Evolutionary conservation across 2,113 vertebrate species (phyloP).

Genomic region (Paratilapia polleni): DNA sequence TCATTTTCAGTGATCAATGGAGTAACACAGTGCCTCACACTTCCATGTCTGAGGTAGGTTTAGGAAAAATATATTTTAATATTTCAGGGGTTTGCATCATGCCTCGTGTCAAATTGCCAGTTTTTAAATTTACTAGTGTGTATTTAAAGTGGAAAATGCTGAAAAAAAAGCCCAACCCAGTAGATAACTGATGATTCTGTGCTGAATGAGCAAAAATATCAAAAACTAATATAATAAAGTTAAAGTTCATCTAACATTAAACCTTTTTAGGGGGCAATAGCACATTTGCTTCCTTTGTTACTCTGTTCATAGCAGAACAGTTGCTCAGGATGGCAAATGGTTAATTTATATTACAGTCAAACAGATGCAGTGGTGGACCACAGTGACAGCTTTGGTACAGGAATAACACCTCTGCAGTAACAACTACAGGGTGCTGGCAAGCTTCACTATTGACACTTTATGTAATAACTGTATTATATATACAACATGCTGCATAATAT

Average conservation of each 20-base stretch:
- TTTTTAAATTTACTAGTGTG: background rate
- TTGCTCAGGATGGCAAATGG: constrained; percentile 16
- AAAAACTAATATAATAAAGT: constrained; percentile 1
- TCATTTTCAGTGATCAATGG: too few relatives aligned
- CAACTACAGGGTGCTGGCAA: background rate
- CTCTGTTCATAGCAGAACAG: background rate
- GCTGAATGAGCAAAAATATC: constrained; percentile 10
- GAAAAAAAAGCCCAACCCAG: background rate
- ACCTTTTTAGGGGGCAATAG: constrained; percentile 8
- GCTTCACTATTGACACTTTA: background rate
- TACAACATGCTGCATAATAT: background rate
- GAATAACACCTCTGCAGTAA: constrained; percentile 2
- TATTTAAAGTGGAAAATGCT: constrained; percentile 3
- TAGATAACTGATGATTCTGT: constrained; percentile 3
- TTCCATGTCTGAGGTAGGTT: background rate
- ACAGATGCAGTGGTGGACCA: constrained; percentile 2
- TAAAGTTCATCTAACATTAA: constrained; percentile 24
- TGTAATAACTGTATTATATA: background rate
- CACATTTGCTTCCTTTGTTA: constrained; percentile 7
- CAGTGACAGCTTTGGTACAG: constrained; percentile 29
- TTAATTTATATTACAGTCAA: constrained; percentile 34
- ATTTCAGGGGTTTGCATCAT: background rate
- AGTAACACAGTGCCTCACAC: too few relatives aligned
- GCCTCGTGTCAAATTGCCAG: background rate
- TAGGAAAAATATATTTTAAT: background rate